Percentiles rank a stretch among this genome's conserved stretches.
These are phyloP conservation scores for Nasonovia ribisnigri DNA, from an alignment of 2,888 invertebrate species.

Conservation along the genomic window DNA sequence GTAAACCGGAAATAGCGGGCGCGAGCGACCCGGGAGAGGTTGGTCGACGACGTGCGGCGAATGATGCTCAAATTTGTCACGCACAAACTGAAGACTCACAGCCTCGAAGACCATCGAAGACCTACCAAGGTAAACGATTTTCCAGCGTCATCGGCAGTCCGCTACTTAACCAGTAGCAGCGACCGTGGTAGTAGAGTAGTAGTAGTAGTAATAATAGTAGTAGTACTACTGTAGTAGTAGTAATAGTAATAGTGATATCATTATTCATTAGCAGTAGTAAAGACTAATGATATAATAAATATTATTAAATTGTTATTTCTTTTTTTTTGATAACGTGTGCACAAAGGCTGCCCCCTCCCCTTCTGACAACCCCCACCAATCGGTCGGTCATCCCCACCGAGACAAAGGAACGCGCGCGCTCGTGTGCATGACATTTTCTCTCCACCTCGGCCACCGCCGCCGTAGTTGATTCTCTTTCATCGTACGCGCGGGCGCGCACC, in stretches of 20 bases:
- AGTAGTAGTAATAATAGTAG: constrained; percentile 30
- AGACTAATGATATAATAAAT: constrained; percentile 4
- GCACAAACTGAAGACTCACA: constrained; percentile 87
- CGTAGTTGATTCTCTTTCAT: background rate
- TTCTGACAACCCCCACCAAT: background rate
- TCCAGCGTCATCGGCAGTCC: background rate
- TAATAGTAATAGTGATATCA: background rate
- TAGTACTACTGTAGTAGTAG: constrained; percentile 33
- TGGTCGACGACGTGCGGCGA: constrained; percentile 42
- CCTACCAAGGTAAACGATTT: constrained; percentile 71
- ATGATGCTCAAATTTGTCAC: constrained; percentile 86
- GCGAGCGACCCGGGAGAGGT: constrained; percentile 26
- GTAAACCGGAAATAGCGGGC: constrained; percentile 20
- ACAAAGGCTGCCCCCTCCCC: constrained; percentile 26
- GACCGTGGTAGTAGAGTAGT: constrained; percentile 1
- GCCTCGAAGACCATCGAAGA: constrained; percentile 77
- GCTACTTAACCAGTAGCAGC: background rate
- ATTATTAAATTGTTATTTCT: constrained; percentile 13
- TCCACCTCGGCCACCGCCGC: background rate
- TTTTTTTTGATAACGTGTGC: constrained; percentile 50
- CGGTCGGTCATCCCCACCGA: constrained; percentile 51
- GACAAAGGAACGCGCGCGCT: constrained; percentile 62
- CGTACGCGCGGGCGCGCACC: background rate
- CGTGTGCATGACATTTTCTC: constrained; percentile 55
- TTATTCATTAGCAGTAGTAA: background rate